Evolutionary conservation across 2,888 invertebrate genomes (phyloP).

Genomic region (Mylabris sibirica): DNA sequence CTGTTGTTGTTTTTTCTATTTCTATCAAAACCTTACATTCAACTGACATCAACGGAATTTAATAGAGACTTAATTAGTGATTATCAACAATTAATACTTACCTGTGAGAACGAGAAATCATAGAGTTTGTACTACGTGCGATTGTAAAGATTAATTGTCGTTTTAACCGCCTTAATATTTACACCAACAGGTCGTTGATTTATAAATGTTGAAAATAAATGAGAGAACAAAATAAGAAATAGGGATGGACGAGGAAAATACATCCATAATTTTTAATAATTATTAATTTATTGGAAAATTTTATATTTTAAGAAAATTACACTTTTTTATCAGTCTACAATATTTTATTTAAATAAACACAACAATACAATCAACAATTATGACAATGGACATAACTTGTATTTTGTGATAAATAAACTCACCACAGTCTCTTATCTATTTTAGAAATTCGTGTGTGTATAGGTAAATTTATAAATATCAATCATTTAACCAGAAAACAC

Average conservation of each 20-base stretch:
- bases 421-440: neutral
- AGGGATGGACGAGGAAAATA: neutral
- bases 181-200: slow-evolving; percentile 2
- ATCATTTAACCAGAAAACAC: neutral
- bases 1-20: too few species aligned
- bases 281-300: neutral
- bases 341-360: neutral
- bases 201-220: neutral
- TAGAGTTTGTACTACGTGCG: neutral
- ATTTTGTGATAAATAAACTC: neutral
- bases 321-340: neutral
- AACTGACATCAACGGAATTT: slow-evolving; percentile 2
- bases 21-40: neutral
- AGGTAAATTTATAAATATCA: neutral
- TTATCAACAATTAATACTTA: slow-evolving; percentile 12
- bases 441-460: neutral
- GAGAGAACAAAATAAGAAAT: neutral
- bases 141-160: slow-evolving; percentile 7
- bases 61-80: slow-evolving; percentile 6
- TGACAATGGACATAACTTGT: neutral
- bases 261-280: neutral
- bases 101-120: neutral
- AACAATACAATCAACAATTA: neutral
- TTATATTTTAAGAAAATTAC: neutral
- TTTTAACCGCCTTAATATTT: slow-evolving; percentile 5